These are phyloP conservation scores for Drosophila mojavensis DNA, from an alignment of 1,140 invertebrate species.

Conservation along the genomic window DNA sequence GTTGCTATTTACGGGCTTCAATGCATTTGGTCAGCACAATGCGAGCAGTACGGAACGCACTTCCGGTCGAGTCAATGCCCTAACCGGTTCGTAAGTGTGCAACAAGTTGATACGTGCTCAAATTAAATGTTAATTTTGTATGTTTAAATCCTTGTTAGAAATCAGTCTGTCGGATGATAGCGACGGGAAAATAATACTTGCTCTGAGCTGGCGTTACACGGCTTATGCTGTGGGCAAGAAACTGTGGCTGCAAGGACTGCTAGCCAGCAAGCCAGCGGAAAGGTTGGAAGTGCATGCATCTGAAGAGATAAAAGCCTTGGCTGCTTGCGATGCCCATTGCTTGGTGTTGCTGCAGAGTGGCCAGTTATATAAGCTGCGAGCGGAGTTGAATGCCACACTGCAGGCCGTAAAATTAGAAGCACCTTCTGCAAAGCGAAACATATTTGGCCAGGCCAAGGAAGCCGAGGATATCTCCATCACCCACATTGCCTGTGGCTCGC, in stretches of 20 bases:
- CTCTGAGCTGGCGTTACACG: conserved; percentile 70
- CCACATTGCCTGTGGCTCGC: conserved; percentile 83
- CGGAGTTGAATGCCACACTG: conserved; percentile 41
- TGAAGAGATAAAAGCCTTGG: conserved; percentile 46
- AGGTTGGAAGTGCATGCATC: conserved; percentile 44
- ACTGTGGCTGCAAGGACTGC: conserved; percentile 52
- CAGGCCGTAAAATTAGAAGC: conserved; percentile 53
- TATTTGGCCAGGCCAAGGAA: conserved; percentile 58
- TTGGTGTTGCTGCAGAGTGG: conserved; percentile 67
- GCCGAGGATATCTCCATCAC: conserved; percentile 43
- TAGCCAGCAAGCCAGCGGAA: conserved; percentile 40
- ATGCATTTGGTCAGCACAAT: conserved; percentile 83
- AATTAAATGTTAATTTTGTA: conserved; percentile 31
- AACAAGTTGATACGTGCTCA: conserved; percentile 23
- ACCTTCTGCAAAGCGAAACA: conserved; percentile 51
- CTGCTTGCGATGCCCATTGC: conserved; percentile 62
- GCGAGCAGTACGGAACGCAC: conserved; percentile 24
- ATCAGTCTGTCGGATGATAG: conserved; percentile 23
- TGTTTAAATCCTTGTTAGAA: conserved; percentile 56
- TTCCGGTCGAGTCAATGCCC: conserved; percentile 45
- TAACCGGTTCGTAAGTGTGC: conserved; percentile 55
- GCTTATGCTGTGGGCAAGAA: conserved; percentile 51
- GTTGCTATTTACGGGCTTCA: conserved; percentile 83
- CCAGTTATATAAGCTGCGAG: conserved; percentile 56
- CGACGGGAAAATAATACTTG: conserved; percentile 38